Conservation (phyloP, 2,113 vertebrate species). For the Nothoprocta perdicaria region DNA sequence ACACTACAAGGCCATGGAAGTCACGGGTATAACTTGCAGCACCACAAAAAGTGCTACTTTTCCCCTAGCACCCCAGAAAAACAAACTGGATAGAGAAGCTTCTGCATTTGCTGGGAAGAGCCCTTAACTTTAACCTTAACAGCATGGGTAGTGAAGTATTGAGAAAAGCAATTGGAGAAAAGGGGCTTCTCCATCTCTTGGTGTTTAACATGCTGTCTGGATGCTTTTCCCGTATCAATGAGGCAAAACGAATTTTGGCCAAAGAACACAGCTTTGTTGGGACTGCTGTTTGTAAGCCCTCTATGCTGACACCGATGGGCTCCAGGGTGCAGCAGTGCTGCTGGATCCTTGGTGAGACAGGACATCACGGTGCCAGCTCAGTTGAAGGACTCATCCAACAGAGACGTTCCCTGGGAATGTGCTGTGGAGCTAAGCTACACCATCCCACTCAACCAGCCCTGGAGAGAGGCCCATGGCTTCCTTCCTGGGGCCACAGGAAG, state of each 20-base stretch:
- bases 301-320: neutral
- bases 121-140: neutral
- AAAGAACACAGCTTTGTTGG: neutral
- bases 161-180: fast-evolving
- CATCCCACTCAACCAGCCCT: neutral
- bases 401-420: neutral
- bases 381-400: neutral
- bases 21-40: neutral
- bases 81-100: neutral
- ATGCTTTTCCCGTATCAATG: neutral
- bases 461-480: neutral
- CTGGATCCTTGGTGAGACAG: neutral
- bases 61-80: neutral
- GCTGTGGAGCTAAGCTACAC: neutral
- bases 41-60: neutral
- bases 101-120: neutral
- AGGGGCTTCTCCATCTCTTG: neutral
- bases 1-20: neutral
- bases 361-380: neutral
- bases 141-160: fast-evolving
- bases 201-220: neutral
- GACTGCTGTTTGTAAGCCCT: neutral
- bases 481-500: neutral
- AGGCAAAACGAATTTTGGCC: neutral
- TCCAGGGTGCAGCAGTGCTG: neutral